Evolutionary conservation across 2,797 vertebrate genomes (phyloP).

Genomic region (Sandelia bainsii): DNA sequence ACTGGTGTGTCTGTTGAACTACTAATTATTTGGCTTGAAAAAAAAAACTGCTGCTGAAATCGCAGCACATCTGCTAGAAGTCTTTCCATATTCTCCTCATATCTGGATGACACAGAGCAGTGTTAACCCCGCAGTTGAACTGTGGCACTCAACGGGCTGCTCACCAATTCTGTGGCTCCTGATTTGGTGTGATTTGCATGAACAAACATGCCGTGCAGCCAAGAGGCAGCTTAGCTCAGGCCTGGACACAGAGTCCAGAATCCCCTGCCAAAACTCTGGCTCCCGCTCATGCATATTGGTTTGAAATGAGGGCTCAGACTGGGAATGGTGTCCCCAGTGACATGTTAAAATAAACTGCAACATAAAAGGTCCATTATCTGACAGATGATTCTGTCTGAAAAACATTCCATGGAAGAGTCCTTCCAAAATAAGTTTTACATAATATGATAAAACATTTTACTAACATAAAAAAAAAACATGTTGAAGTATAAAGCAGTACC

Average conservation of each 20-base stretch:
- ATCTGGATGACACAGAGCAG: slow-evolving; percentile 29
- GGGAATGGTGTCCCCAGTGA: slow-evolving; percentile 30
- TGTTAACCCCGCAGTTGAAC: slow-evolving; percentile 43
- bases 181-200: slow-evolving; percentile 60
- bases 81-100: background rate
- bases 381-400: slow-evolving; percentile 34
- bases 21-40: background rate
- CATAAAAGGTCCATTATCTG: slow-evolving; percentile 30
- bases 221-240: slow-evolving; percentile 54
- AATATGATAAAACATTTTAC: background rate
- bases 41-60: slow-evolving; percentile 2
- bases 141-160: slow-evolving; percentile 14
- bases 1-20: background rate
- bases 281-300: slow-evolving; percentile 35
- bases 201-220: slow-evolving; percentile 47
- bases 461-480: background rate
- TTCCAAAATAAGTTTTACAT: slow-evolving; percentile 4
- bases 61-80: background rate
- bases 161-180: slow-evolving; percentile 39
- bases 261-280: slow-evolving; percentile 45
- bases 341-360: slow-evolving; percentile 41
- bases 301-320: slow-evolving; percentile 37
- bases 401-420: slow-evolving; percentile 5
- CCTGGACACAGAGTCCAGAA: slow-evolving; percentile 37
- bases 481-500: background rate